A percentile compares a stretch with the other conserved stretches of the same genome.
These are phyloP conservation scores for Psittacara wagleri DNA, from an alignment of 2,113 vertebrate genomes.

Conservation along the genomic window DNA sequence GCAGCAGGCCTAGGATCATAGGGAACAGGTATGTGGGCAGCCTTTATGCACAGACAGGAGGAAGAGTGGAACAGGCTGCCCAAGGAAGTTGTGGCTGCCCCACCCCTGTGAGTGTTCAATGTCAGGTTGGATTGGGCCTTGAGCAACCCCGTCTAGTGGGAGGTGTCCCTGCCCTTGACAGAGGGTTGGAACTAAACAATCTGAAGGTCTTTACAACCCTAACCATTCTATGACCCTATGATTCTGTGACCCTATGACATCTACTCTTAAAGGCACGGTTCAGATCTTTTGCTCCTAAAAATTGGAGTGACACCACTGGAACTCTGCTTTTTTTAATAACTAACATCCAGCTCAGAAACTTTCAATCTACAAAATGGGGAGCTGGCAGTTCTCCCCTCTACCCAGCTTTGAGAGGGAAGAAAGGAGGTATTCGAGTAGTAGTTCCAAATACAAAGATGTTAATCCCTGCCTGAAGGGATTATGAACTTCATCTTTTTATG, in stretches of 20 bases:
- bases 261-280: not conserved
- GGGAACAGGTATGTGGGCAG: not conserved
- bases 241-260: not conserved
- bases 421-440: not conserved
- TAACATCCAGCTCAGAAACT: not conserved
- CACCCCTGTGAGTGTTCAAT: not conserved
- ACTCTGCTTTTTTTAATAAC: not conserved
- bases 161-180: not conserved
- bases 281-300: not conserved
- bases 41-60: not conserved
- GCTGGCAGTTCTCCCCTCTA: not conserved
- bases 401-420: fast-evolving
- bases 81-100: not conserved
- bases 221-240: not conserved
- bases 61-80: not conserved
- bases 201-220: not conserved
- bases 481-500: not conserved
- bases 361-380: not conserved
- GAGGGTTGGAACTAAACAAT: not conserved
- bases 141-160: not conserved
- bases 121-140: not conserved
- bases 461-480: constrained; percentile 2
- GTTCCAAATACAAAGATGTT: not conserved
- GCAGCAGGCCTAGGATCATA: not conserved
- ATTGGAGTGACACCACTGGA: fast-evolving